Conservation (phyloP, 2,888 invertebrate genomes). For the Agonopterix alstromeriana region DNA sequence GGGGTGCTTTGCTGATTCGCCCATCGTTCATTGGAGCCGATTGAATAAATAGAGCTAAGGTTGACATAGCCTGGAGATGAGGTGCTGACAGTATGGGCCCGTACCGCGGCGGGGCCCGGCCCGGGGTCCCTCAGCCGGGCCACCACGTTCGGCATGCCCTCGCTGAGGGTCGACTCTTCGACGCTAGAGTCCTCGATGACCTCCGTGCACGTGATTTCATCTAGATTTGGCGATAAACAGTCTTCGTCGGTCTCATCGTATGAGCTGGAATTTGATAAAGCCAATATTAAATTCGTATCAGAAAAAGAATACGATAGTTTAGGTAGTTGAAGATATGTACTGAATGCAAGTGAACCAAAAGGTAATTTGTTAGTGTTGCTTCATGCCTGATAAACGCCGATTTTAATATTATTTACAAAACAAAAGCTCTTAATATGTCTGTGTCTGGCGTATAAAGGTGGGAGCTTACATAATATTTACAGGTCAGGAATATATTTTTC, state of each 20-base stretch:
- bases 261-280: conserved; percentile 71
- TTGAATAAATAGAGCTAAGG: conserved; percentile 65
- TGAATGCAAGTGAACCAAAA: conserved; percentile 61
- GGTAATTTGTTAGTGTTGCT: conserved; percentile 60
- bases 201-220: conserved; percentile 75
- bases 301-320: no score
- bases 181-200: conserved; percentile 65
- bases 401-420: conserved; percentile 53
- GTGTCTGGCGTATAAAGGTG: conserved; percentile 16
- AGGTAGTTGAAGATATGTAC: conserved; percentile 43
- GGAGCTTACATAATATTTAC: conserved; percentile 45
- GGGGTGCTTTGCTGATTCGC: conserved; percentile 23
- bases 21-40: conserved; percentile 50
- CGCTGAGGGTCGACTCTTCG: conserved; percentile 61
- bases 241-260: conserved; percentile 84
- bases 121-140: conserved; percentile 3
- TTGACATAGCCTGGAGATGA: conserved; percentile 50
- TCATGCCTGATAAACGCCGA: conserved; percentile 54
- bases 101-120: conserved; percentile 21
- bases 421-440: conserved; percentile 48
- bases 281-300: no score
- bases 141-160: conserved; percentile 30
- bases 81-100: conserved; percentile 13
- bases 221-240: conserved; percentile 81
- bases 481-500: conserved; percentile 48